These are phyloP conservation scores for Leptinotarsa texana DNA, from an alignment of 1,140 invertebrate species.

Conservation along the genomic window DNA sequence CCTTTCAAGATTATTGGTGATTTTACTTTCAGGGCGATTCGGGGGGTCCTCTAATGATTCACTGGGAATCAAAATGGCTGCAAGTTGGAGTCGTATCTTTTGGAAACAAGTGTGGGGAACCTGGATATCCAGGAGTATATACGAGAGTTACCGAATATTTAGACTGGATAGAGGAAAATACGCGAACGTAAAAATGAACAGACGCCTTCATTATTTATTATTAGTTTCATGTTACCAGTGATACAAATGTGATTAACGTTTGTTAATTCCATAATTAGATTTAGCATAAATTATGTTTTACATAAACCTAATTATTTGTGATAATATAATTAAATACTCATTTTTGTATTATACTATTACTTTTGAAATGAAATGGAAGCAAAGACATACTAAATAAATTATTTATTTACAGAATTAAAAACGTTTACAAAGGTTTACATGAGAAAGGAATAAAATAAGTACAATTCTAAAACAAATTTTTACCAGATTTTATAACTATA, in stretches of 20 bases:
- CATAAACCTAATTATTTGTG: conserved; percentile 15
- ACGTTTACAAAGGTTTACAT: no score
- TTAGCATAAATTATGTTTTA: conserved; percentile 17
- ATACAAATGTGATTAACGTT: conserved; percentile 25
- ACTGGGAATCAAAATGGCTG: conserved; percentile 74
- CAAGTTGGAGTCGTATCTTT: conserved; percentile 90
- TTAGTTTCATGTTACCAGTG: conserved; percentile 29
- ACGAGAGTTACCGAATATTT: conserved; percentile 67
- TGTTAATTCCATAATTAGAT: conserved; percentile 17
- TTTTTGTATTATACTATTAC: no score
- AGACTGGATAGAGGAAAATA: conserved; percentile 65
- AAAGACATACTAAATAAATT: conserved; percentile 9
- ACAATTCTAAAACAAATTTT: no score
- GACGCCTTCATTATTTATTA: conserved; percentile 15
- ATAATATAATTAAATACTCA: conserved; percentile 15
- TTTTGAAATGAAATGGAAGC: no score
- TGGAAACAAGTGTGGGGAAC: conserved; percentile 88
- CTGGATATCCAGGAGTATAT: conserved; percentile 82
- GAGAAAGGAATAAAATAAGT: no score
- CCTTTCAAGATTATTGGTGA: no score
- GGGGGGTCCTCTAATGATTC: conserved; percentile 84
- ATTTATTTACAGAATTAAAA: conserved; percentile 18
- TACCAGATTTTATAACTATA: no score
- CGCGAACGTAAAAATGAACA: conserved; percentile 30
- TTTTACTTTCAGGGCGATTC: conserved; percentile 66